Evolutionary conservation across 2,113 vertebrate genomes (phyloP), one percentile per base, ranked within the genome.

Genomic region (Aspiorhynchus laticeps): DNA sequence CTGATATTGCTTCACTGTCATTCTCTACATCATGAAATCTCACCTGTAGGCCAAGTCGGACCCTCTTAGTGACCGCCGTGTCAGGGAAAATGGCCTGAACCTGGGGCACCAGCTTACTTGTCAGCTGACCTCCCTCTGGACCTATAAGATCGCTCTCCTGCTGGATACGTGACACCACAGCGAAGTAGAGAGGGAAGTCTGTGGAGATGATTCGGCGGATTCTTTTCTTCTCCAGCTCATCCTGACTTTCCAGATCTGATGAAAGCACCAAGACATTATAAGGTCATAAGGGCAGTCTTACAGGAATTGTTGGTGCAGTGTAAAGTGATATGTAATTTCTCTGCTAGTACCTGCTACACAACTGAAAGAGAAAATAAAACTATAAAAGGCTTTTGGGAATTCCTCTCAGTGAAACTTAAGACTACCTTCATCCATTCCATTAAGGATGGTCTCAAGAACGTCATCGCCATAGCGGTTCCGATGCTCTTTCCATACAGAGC

Each of bases 161-260:
- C 91, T 96, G 96, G 74, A 99, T 94, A n/a, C 98, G 96, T 0
- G 98, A 99, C 91, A 98, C 97, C 87, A 99, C 96, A n/a, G 98
- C 97, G 0, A 99, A 99, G 95, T 99, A 99, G 85, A 98, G 94
- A 0, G 98, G 98, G 92, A 99, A 99, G 93, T 99, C 98, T 0
- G 96, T 99, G 92, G 97, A 98, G 93, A 99, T 96, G 86, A 99
- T 98, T 14, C 98, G 96, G 71, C 97, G 96, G 59, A 99, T 96
- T 9, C 98, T 93, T 91, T 97, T 99, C 94, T 98, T 98, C 74
- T 98, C 97, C 91, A 99, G 94, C 92, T 99, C 98, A 36, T 98
- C 97, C 48, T 95, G 94, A 88, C 96, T 98, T 90, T 98, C 98
- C 92, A 99, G 91, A 87, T 99, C 98, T 99, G 71, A 84, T 3